Conservation (phyloP, 92 coral and sea anemone species). For the Paramuricea clavata region DNA sequence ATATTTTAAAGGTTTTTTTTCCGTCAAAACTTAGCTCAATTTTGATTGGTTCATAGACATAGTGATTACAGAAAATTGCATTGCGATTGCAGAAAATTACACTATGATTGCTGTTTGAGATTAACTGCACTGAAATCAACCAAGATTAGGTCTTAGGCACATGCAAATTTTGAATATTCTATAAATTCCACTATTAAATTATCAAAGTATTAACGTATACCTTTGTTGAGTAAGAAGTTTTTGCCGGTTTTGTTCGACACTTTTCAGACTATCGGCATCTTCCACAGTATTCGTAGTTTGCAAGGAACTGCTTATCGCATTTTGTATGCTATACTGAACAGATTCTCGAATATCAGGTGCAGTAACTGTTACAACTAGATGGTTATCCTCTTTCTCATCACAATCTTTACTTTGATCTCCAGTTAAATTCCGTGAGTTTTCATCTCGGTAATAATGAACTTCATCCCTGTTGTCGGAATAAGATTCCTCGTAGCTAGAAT, state of each 20-base stretch:
- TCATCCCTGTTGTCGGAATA: slow-evolving; percentile 20
- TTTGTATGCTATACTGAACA: slow-evolving; percentile 79
- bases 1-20: too few relatives aligned
- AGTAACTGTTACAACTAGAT: slow-evolving; percentile 36
- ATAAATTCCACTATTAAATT: background rate
- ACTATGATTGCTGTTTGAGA: too few relatives aligned
- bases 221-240: slow-evolving; percentile 89
- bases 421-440: slow-evolving; percentile 1
- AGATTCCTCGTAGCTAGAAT: slow-evolving; percentile 6
- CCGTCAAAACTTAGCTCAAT: too few relatives aligned
- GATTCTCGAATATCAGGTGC: slow-evolving; percentile 53
- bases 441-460: background rate
- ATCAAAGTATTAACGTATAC: slow-evolving; percentile 40
- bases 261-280: slow-evolving; percentile 71
- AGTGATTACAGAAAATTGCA: background rate
- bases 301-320: slow-evolving; percentile 76
- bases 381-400: background rate
- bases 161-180: background rate
- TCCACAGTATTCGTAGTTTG: slow-evolving; percentile 67
- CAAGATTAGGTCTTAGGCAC: background rate
- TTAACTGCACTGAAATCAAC: too few relatives aligned
- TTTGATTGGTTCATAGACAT: too few relatives aligned
- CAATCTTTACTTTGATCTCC: background rate
- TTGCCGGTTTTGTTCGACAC: slow-evolving; percentile 87
- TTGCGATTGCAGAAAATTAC: background rate